A percentile compares a stretch with the other conserved stretches of the same genome.
Conservation (phyloP, 92 coral and sea anemone genomes). For the Heteractis magnifica region DNA sequence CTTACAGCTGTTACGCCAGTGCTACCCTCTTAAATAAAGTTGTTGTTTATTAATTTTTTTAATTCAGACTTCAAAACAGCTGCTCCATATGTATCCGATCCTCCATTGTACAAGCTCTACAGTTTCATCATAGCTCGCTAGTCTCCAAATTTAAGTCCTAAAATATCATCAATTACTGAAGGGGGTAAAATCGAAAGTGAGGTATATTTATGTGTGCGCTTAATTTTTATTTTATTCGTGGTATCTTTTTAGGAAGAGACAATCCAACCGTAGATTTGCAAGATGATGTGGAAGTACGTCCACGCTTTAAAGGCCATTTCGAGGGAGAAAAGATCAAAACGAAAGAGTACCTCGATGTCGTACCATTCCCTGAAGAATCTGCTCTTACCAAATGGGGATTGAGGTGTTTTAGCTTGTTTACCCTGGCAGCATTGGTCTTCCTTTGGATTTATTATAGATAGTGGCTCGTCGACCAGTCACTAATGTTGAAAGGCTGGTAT, state of each 20-base stretch:
- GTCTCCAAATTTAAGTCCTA: too few species aligned
- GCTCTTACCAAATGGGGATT: conserved; percentile 60
- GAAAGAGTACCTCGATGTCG: conserved; percentile 51
- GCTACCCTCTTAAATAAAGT: not conserved
- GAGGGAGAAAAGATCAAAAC: conserved; percentile 47
- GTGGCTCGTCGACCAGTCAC: not conserved
- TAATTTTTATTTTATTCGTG: not conserved
- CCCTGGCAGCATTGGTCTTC: conserved; percentile 59
- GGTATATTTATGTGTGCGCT: not conserved
- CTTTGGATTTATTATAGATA: conserved; percentile 76
- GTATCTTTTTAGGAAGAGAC: conserved; percentile 14
- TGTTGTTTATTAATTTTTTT: too few species aligned
- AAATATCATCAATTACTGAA: too few species aligned
- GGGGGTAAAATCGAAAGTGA: too few species aligned
- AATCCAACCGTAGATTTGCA: conserved; percentile 5
- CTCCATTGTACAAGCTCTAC: too few species aligned
- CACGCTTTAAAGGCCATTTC: conserved; percentile 3
- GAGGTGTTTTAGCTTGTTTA: conserved; percentile 49
- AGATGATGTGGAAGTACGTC: conserved; percentile 26
- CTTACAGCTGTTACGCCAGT: too few species aligned
- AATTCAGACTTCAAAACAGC: too few species aligned
- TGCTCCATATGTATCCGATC: too few species aligned
- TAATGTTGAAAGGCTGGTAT: too few species aligned
- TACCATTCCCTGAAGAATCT: conserved; percentile 62
- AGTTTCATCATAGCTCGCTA: too few species aligned